Conservation (phyloP, 2,113 vertebrate genomes). For the Benitochromis conjunctus region DNA sequence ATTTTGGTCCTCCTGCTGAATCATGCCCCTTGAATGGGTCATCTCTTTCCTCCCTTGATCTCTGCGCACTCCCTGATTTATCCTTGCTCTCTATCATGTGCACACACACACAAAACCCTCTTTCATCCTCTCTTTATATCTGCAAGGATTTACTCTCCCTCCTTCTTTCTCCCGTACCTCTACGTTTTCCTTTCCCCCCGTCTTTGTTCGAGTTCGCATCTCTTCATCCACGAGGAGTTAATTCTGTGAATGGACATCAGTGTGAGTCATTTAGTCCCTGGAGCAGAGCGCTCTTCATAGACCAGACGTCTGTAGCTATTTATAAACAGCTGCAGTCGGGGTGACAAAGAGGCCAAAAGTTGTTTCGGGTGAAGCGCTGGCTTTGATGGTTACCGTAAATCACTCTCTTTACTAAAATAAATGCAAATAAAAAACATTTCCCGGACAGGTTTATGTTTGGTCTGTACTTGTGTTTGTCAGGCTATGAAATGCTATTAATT, state of each 20-base stretch:
- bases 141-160: background rate
- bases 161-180: background rate
- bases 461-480: background rate
- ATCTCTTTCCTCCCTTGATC: conserved; percentile 35
- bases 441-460: background rate
- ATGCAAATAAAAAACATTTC: background rate
- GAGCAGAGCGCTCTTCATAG: conserved; percentile 18
- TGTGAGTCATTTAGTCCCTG: conserved; percentile 36
- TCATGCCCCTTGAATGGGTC: conserved; percentile 55
- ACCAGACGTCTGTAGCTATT: conserved; percentile 37
- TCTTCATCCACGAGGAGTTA: conserved; percentile 7
- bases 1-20: conserved; percentile 68
- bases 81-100: background rate
- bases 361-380: background rate
- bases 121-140: background rate
- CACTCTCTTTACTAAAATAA: background rate
- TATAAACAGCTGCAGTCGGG: conserved; percentile 23
- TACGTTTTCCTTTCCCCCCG: background rate
- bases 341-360: conserved; percentile 12
- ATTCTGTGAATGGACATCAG: conserved; percentile 56
- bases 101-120: background rate
- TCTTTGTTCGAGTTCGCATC: background rate
- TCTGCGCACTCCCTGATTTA: conserved; percentile 20
- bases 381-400: background rate
- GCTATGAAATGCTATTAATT: background rate